A percentile compares a stretch with the other conserved stretches of the same genome.
These are phyloP conservation scores for Heterodera schachtii DNA, from an alignment of 1,140 invertebrate species.

Conservation along the genomic window DNA sequence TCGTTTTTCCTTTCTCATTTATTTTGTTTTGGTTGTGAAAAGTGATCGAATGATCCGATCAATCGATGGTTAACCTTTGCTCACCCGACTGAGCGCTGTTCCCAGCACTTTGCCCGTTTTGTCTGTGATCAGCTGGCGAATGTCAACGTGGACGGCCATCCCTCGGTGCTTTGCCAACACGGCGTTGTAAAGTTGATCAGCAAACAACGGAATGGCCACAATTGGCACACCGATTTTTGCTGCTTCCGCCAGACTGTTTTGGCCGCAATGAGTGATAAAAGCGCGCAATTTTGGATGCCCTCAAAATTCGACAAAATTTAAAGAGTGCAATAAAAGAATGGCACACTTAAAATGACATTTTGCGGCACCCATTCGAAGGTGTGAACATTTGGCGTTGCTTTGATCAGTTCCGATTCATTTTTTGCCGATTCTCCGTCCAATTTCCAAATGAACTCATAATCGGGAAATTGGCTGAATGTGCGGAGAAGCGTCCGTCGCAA, in stretches of 20 bases:
- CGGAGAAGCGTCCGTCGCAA: conserved; percentile 41
- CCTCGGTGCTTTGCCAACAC: conserved; percentile 49
- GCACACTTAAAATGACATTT: conserved; percentile 71
- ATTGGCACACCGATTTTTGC: conserved; percentile 73
- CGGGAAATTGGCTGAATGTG: conserved; percentile 46
- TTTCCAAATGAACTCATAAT: conserved; percentile 56
- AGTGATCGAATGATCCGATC: no score
- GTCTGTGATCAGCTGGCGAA: conserved; percentile 46
- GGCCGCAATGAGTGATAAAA: conserved; percentile 74
- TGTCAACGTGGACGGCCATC: conserved; percentile 52
- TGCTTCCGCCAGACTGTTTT: conserved; percentile 73
- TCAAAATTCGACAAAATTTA: conserved; percentile 51
- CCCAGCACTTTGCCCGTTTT: conserved; percentile 5
- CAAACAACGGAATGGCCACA: conserved; percentile 72
- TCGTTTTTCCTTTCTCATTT: no score
- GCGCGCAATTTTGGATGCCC: conserved; percentile 74
- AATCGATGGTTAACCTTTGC: background rate
- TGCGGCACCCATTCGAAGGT: conserved; percentile 75
- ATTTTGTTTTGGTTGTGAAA: no score
- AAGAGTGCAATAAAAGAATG: conserved; percentile 27
- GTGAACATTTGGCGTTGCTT: conserved; percentile 48
- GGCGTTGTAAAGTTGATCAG: conserved; percentile 72
- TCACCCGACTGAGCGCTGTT: background rate
- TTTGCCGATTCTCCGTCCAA: conserved; percentile 26
- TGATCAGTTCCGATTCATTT: conserved; percentile 37